phyloP scores from a whole-genome alignment of 2,797 vertebrate species.

The Liparis tanakae region DNA sequence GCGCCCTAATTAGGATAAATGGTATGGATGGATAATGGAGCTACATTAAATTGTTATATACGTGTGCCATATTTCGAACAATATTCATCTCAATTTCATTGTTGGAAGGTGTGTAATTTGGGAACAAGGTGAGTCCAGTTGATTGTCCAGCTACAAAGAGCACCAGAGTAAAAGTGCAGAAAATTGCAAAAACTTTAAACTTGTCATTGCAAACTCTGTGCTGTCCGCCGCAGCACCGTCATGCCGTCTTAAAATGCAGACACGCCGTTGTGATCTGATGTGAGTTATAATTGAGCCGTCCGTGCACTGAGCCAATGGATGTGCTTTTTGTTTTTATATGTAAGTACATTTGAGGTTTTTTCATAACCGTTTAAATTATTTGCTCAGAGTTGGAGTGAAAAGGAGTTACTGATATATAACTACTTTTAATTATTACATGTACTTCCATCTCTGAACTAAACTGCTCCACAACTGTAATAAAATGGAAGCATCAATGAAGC shows the following conservation, averaged over 20 bases:
- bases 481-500: neutral
- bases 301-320: neutral
- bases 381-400: conserved; percentile 8
- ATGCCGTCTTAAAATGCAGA: conserved; percentile 38
- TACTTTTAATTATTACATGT: conserved; percentile 3
- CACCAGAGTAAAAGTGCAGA: conserved; percentile 34
- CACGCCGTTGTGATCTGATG: conserved; percentile 35
- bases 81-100: conserved; percentile 1
- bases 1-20: too few species aligned
- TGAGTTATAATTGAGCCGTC: conserved; percentile 18
- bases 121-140: conserved; percentile 19
- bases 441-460: neutral
- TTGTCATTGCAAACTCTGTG: conserved; percentile 45
- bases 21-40: too few species aligned
- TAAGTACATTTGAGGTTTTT: conserved; percentile 22
- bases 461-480: neutral
- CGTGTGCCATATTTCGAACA: neutral
- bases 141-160: conserved; percentile 38
- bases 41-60: neutral
- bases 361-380: conserved; percentile 8
- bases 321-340: conserved; percentile 7
- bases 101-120: conserved; percentile 5
- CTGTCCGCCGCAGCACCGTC: conserved; percentile 28
- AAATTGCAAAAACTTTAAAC: conserved; percentile 47
- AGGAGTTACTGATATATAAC: neutral